Conservation (phyloP, 2,113 vertebrate genomes). For the Fulica atra region DNA sequence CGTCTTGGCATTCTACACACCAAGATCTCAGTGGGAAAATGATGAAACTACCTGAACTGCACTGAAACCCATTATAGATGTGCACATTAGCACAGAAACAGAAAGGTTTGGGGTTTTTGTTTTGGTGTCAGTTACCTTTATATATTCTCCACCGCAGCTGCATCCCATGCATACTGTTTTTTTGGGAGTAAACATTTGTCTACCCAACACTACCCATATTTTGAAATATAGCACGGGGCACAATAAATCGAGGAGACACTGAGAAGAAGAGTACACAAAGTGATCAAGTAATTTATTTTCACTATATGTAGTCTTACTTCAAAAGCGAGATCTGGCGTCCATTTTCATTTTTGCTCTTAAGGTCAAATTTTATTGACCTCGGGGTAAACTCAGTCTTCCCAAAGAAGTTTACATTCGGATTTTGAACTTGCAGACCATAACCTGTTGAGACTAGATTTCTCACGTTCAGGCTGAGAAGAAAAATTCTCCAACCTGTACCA, state of each 20-base stretch:
- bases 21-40: background rate
- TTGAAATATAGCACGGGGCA: background rate
- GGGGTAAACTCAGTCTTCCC: background rate
- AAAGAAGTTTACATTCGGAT: background rate
- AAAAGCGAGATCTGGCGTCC: background rate
- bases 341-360: background rate
- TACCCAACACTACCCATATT: background rate
- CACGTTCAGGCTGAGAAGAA: background rate
- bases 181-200: background rate
- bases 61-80: background rate
- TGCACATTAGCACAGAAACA: background rate
- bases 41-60: background rate
- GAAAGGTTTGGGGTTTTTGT: background rate
- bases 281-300: background rate
- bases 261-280: background rate
- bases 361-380: background rate
- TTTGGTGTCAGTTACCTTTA: background rate
- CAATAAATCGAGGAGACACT: background rate
- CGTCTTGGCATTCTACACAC: background rate
- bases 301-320: background rate
- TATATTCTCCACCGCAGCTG: background rate
- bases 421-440: background rate
- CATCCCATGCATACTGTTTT: background rate
- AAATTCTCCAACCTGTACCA: background rate
- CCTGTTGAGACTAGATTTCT: background rate